These are phyloP conservation scores for Thinocorus orbignyianus DNA, from an alignment of 2,113 vertebrate genomes.

Conservation along the genomic window DNA sequence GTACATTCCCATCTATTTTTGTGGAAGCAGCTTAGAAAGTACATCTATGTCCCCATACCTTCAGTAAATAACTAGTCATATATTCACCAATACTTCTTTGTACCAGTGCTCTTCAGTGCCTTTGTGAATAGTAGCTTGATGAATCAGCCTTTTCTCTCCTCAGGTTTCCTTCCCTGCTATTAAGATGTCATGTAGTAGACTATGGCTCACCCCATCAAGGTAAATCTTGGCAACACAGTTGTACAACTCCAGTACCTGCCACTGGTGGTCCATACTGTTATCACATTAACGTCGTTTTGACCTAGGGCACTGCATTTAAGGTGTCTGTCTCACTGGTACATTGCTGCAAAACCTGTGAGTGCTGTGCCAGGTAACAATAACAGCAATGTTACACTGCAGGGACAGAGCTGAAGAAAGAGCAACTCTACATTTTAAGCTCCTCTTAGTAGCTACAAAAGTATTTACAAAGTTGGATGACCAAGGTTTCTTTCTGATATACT, in stretches of 20 bases:
- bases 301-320: background rate
- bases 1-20: background rate
- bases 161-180: background rate
- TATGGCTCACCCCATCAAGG: background rate
- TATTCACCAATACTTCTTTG: background rate
- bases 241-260: background rate
- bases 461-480: background rate
- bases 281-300: no score
- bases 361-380: background rate
- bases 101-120: background rate
- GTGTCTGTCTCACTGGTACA: background rate
- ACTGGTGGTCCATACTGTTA: background rate
- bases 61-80: background rate
- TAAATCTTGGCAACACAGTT: background rate
- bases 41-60: background rate
- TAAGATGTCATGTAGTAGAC: background rate
- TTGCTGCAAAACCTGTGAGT: background rate
- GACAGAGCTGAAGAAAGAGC: background rate
- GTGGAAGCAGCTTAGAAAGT: background rate
- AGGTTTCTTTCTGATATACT: background rate
- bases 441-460: background rate
- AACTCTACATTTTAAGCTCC: background rate
- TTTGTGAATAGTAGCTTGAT: background rate
- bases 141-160: background rate
- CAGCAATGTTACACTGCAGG: background rate